phyloP scores from a whole-genome alignment of 2,113 vertebrate species.

The Pseudorasbora parva region DNA sequence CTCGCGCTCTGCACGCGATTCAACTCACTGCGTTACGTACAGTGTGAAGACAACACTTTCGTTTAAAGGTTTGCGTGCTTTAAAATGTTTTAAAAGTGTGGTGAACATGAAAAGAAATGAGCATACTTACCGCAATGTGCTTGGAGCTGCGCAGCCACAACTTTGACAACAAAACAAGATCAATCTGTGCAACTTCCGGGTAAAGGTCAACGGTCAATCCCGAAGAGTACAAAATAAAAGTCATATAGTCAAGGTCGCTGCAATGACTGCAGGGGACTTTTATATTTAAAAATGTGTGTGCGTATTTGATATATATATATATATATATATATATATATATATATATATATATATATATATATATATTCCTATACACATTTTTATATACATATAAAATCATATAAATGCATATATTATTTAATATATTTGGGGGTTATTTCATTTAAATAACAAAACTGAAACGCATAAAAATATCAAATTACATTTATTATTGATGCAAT shows the following conservation, averaged over 20 bases:
- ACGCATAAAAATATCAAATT: slow-evolving; percentile 75
- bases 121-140: slow-evolving; percentile 13
- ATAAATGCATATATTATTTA: not conserved
- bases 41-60: not conserved
- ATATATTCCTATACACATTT: too few species aligned
- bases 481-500: slow-evolving; percentile 43
- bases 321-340: too few species aligned
- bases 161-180: slow-evolving; percentile 47
- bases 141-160: slow-evolving; percentile 25
- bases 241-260: slow-evolving; percentile 9
- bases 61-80: not conserved
- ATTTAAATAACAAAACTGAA: slow-evolving; percentile 53
- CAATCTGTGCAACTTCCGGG: slow-evolving; percentile 27
- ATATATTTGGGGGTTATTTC: not conserved
- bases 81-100: not conserved
- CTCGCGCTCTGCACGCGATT: not conserved
- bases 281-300: not conserved
- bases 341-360: too few species aligned
- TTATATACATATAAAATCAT: not conserved
- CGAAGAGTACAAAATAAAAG: slow-evolving; percentile 32
- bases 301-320: too few species aligned
- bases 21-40: not conserved
- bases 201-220: not conserved
- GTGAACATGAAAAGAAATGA: not conserved
- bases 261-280: slow-evolving; percentile 22